Conservation (phyloP, 2,797 vertebrate species). For the Etheostoma nigrum region DNA sequence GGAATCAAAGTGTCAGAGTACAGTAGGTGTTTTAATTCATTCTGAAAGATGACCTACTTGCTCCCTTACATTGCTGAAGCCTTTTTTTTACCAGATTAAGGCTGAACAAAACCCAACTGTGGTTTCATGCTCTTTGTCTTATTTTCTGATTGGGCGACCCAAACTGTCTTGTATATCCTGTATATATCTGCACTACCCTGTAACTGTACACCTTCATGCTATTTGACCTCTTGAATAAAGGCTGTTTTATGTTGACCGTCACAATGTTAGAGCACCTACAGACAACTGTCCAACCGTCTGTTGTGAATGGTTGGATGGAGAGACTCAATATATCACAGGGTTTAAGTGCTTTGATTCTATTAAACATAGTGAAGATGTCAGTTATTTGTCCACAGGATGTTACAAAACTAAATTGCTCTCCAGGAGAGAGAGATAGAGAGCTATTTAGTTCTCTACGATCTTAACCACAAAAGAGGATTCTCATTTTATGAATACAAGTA, state of each 20-base stretch:
- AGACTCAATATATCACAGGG: constrained; percentile 13
- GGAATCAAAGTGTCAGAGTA: not conserved
- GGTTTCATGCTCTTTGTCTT: constrained; percentile 17
- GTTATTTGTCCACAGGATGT: constrained; percentile 52
- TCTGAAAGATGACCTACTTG: not conserved
- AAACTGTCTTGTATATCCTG: not conserved
- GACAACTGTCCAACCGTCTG: not conserved
- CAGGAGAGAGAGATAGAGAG: constrained; percentile 18
- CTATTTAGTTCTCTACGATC: not conserved
- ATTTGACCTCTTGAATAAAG: constrained; percentile 28
- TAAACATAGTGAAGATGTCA: constrained; percentile 3
- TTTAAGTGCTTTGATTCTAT: constrained; percentile 63
- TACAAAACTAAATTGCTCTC: constrained; percentile 20
- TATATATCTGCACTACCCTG: not conserved
- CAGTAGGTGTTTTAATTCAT: not conserved
- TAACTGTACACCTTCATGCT: constrained; percentile 11
- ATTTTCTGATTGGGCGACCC: not conserved
- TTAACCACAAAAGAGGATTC: constrained; percentile 7
- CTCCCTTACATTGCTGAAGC: not conserved
- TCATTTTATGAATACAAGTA: constrained; percentile 12
- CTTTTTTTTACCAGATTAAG: not conserved
- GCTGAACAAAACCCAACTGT: constrained; percentile 5
- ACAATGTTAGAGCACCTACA: constrained; percentile 12
- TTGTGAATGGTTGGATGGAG: constrained; percentile 2
- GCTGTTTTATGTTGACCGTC: constrained; percentile 16